Conservation (phyloP, 2,113 vertebrate species). For the Elanoides forficatus region DNA sequence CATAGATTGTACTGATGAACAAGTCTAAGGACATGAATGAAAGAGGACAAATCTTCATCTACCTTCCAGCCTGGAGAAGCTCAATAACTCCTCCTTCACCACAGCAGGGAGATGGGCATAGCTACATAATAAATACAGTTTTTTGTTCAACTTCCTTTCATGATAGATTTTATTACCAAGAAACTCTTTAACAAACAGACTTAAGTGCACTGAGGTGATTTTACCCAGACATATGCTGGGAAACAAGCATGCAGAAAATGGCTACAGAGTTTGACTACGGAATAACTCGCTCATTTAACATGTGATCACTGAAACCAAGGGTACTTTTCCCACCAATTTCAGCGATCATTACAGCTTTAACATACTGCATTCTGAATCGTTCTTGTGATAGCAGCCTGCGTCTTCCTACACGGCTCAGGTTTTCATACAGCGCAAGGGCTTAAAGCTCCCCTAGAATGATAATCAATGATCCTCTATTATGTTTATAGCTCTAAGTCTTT, state of each 20-base stretch:
- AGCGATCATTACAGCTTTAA: not conserved
- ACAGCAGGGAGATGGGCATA: not conserved
- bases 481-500: conserved; percentile 52
- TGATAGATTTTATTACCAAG: not conserved
- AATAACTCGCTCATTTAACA: not conserved
- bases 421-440: not conserved
- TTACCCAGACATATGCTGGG: not conserved
- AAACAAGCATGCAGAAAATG: not conserved
- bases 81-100: not conserved
- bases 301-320: not conserved
- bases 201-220: not conserved
- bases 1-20: not conserved
- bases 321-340: not conserved
- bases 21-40: not conserved
- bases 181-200: not conserved
- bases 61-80: not conserved
- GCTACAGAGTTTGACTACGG: not conserved
- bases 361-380: not conserved
- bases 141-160: not conserved
- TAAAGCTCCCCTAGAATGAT: conserved; percentile 22
- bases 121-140: not conserved
- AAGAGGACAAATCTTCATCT: not conserved
- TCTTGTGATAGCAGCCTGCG: not conserved
- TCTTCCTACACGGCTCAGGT: not conserved
- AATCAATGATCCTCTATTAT: conserved; percentile 53